A percentile compares a stretch with the other conserved stretches of the same genome.
Conservation (phyloP, 2,113 vertebrate genomes). For the Kryptolebias marmoratus region DNA sequence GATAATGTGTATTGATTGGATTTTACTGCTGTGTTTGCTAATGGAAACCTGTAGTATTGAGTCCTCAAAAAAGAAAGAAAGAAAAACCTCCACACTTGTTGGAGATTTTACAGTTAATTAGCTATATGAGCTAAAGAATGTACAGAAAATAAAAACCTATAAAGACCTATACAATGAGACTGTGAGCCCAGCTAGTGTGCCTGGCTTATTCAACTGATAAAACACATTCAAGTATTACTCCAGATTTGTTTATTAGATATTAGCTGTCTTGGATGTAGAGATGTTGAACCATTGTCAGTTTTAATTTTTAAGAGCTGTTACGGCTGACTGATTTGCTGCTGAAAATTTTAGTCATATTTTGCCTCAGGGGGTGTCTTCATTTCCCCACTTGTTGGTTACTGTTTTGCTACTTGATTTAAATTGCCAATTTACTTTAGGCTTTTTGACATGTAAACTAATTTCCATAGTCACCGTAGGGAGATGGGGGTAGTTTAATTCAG, state of each 20-base stretch:
- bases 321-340: slow-evolving; percentile 26
- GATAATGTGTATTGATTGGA: slow-evolving; percentile 70
- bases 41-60: slow-evolving; percentile 51
- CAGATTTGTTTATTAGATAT: slow-evolving; percentile 1
- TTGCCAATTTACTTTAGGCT: slow-evolving; percentile 62
- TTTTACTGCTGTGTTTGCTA: slow-evolving; percentile 63
- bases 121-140: slow-evolving; percentile 15
- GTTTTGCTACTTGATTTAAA: slow-evolving; percentile 70
- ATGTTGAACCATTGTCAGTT: slow-evolving; percentile 44
- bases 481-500: slow-evolving; percentile 63
- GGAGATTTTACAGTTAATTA: slow-evolving; percentile 7
- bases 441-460: slow-evolving; percentile 69
- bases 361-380: slow-evolving; percentile 48
- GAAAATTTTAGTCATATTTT: slow-evolving; percentile 51
- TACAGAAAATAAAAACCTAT: neutral
- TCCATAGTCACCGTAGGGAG: slow-evolving; percentile 68
- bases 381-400: slow-evolving; percentile 57
- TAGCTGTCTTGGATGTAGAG: slow-evolving; percentile 27
- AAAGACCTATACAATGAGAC: slow-evolving; percentile 1
- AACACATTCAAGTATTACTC: neutral
- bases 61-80: slow-evolving; percentile 14
- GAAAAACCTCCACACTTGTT: neutral
- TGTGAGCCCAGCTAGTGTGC: neutral
- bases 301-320: slow-evolving; percentile 42
- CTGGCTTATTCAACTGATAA: neutral